Base-by-base conservation (phyloP, 2,797 vertebrate genomes). In the Crocodylus rhombifer region DNA sequence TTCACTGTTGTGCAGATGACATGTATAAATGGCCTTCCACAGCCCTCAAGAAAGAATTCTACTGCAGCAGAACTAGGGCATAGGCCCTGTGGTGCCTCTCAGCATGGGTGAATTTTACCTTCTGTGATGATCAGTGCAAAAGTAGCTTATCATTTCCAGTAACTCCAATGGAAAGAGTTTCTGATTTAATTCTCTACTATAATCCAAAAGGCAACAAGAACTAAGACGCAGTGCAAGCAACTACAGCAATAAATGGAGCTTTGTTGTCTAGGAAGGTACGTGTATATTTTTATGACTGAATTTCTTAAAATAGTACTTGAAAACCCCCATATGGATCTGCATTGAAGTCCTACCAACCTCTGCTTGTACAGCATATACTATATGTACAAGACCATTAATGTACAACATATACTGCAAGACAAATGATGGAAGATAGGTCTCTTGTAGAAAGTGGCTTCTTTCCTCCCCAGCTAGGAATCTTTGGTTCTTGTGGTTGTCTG, bases 381-480 rank as follows among this genome's bases (percentile, higher is more conserved):
- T 42, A 42, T 42, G 42, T 42, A 42, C 42, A 42, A 42, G 42
- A 10, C 8, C 90, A 96, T 95, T 96, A 95, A 84, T 86, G 86
- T 93, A 86, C 18, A 12, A 90, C 36, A 0, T 86, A 82, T 91
- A 94, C 95, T 93, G 95, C 95, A 96, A 96, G 95, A 92, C 91
- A 95, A 93, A 96, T 95, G 94, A 96, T 87, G 76, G 69, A 74
- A 95, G 93, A 95, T 95, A 96, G 94, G 94, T 85, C 92, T 96
- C 96, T 97, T 95, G 83, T 89, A 67, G 15, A 85, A 95, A 96
- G 93, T 93, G 93, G 93, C 92, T 96, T 95, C 94, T 97, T 94
- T 91, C 94, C 90, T 96, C 93, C 89, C 92, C 92, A 94, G 96
- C 92, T 96, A 95, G 95, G 93, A 94, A 94, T 90, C 87, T 96